Conservation (phyloP, 2,113 vertebrate genomes). For the Aegypius monachus region DNA sequence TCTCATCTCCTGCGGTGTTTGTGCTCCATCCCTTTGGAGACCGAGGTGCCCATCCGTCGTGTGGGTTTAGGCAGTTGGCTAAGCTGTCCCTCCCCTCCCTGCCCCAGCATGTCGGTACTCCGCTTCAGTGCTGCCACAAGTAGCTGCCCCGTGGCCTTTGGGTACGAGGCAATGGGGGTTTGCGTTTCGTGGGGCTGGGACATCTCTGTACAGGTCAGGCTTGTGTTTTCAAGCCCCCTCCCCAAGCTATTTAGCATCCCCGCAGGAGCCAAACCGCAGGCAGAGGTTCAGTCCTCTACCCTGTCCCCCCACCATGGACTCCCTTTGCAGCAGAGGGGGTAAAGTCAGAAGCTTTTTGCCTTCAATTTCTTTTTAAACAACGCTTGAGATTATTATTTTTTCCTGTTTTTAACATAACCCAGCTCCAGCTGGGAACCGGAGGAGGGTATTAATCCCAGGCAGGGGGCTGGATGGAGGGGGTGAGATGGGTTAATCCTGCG, state of each 20-base stretch:
- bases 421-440: background rate
- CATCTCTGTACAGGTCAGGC: background rate
- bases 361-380: background rate
- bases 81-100: background rate
- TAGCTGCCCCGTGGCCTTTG: background rate
- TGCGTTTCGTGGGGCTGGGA: accelerated
- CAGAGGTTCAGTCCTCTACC: background rate
- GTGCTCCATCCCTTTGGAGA: background rate
- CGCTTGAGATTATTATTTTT: background rate
- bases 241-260: background rate
- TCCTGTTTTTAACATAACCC: background rate
- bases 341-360: background rate
- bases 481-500: background rate
- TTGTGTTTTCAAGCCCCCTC: background rate
- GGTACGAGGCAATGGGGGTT: background rate
- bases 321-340: background rate
- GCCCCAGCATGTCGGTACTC: background rate
- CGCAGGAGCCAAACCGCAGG: accelerated
- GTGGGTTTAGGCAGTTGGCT: background rate
- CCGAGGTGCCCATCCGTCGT: accelerated
- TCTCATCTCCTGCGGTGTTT: background rate
- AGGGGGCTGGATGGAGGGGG: background rate
- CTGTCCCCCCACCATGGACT: no score
- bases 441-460: accelerated
- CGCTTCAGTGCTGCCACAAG: background rate